These are phyloP conservation scores for Somateria mollissima DNA, from an alignment of 2,797 vertebrate species.

Conservation along the genomic window DNA sequence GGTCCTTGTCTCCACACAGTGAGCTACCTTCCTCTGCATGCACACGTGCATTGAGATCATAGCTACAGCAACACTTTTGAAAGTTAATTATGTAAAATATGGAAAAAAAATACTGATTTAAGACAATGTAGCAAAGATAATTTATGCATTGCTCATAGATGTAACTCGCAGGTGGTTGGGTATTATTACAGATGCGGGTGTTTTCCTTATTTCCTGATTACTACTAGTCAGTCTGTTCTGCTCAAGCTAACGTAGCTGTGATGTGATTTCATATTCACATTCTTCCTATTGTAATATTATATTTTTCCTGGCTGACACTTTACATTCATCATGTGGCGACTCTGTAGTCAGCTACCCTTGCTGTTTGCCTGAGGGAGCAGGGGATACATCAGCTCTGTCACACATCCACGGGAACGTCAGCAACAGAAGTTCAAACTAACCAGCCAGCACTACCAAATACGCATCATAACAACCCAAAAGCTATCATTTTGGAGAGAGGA, in stretches of 20 bases:
- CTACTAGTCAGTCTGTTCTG: constrained; percentile 54
- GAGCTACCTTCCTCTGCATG: neutral
- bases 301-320: constrained; percentile 49
- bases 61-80: neutral
- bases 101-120: neutral
- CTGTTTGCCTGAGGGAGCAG: constrained; percentile 23
- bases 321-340: constrained; percentile 35
- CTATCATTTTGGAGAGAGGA: neutral
- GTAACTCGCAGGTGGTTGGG: neutral
- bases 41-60: neutral
- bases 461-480: neutral
- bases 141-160: neutral
- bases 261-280: constrained; percentile 42
- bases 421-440: neutral
- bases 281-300: constrained; percentile 46
- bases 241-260: constrained; percentile 15
- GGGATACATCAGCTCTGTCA: neutral
- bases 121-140: neutral
- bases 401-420: neutral
- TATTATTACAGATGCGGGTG: constrained; percentile 29
- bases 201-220: constrained; percentile 27
- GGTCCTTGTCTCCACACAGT: neutral
- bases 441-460: neutral
- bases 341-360: neutral
- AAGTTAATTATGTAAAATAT: neutral